phyloP scores from a whole-genome alignment of 2,888 invertebrate genomes.

The Boloria euphrosyne region DNA sequence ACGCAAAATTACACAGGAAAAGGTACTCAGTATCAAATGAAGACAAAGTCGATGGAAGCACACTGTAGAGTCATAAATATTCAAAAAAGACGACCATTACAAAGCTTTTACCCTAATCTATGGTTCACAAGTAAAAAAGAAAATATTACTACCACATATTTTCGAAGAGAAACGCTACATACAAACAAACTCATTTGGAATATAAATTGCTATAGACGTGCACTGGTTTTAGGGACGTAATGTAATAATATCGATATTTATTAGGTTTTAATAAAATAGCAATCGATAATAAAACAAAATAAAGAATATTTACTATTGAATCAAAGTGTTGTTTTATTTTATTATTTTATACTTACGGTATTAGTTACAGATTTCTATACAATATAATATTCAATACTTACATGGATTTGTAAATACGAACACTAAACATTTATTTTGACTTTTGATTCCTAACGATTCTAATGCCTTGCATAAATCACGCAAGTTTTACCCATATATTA shows the following conservation, averaged over 20 bases:
- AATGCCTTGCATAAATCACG: too few relatives aligned
- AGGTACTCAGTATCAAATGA: slow-evolving; percentile 8
- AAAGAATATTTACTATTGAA: too few relatives aligned
- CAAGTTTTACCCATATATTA: too few relatives aligned
- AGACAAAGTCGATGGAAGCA: slow-evolving; percentile 2
- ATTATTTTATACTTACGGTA: too few relatives aligned
- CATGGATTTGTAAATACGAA: too few relatives aligned
- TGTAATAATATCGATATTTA: slow-evolving; percentile 24
- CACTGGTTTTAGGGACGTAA: slow-evolving; percentile 32
- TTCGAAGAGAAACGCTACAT: slow-evolving; percentile 39
- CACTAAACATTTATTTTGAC: too few relatives aligned
- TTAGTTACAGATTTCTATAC: too few relatives aligned
- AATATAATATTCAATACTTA: too few relatives aligned
- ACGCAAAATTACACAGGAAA: slow-evolving; percentile 3
- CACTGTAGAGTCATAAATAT: slow-evolving; percentile 12
- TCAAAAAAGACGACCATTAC: slow-evolving; percentile 42
- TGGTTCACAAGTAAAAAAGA: slow-evolving; percentile 49
- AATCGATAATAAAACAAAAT: too few relatives aligned
- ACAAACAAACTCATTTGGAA: slow-evolving; percentile 51
- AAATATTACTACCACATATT: slow-evolving; percentile 40
- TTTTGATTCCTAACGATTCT: too few relatives aligned
- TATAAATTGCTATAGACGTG: slow-evolving; percentile 55
- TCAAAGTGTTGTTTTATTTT: too few relatives aligned
- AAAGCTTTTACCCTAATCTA: slow-evolving; percentile 55
- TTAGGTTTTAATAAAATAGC: not conserved